Percentiles rank a stretch among this genome's conserved stretches.
Conservation (phyloP, 64 coral and sea anemone species). For the Porites lutea region DNA sequence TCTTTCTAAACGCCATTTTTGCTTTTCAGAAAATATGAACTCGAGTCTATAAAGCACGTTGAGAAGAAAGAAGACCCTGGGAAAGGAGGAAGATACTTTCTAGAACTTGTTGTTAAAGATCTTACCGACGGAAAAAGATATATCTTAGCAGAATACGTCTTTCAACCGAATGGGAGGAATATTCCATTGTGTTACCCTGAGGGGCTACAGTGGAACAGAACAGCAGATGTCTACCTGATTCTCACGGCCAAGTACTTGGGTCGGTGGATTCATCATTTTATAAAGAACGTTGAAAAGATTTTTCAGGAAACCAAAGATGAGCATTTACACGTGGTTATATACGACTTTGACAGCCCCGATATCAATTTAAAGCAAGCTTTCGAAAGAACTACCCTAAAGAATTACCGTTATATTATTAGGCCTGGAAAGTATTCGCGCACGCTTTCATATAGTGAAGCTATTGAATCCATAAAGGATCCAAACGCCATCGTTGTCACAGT, state of each 20-base stretch:
- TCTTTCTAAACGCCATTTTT: background rate
- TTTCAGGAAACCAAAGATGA: slow-evolving; percentile 65
- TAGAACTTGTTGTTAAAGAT: slow-evolving; percentile 42
- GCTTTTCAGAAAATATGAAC: slow-evolving; percentile 18
- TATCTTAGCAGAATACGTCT: slow-evolving; percentile 45
- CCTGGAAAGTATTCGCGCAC: slow-evolving; percentile 4
- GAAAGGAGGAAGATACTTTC: slow-evolving; percentile 41
- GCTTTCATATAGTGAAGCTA: slow-evolving; percentile 14
- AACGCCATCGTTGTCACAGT: slow-evolving; percentile 54
- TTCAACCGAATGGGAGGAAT: background rate
- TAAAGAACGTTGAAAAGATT: slow-evolving; percentile 75
- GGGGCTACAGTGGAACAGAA: slow-evolving; percentile 72
- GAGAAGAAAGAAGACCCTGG: slow-evolving; percentile 9
- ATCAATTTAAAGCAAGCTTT: slow-evolving; percentile 55
- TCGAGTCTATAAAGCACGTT: slow-evolving; percentile 6
- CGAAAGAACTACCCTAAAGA: slow-evolving; percentile 5
- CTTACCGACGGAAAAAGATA: background rate
- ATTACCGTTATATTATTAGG: slow-evolving; percentile 8
- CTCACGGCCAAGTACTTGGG: slow-evolving; percentile 85
- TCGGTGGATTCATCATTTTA: slow-evolving; percentile 88
- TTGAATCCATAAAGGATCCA: slow-evolving; percentile 28
- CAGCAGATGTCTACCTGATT: slow-evolving; percentile 81
- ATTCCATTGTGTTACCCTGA: slow-evolving; percentile 54
- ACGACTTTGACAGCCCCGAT: slow-evolving; percentile 77
- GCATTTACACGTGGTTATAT: slow-evolving; percentile 74